Conservation (phyloP, 1,140 invertebrate genomes). For the Bombus vancouverensis region DNA sequence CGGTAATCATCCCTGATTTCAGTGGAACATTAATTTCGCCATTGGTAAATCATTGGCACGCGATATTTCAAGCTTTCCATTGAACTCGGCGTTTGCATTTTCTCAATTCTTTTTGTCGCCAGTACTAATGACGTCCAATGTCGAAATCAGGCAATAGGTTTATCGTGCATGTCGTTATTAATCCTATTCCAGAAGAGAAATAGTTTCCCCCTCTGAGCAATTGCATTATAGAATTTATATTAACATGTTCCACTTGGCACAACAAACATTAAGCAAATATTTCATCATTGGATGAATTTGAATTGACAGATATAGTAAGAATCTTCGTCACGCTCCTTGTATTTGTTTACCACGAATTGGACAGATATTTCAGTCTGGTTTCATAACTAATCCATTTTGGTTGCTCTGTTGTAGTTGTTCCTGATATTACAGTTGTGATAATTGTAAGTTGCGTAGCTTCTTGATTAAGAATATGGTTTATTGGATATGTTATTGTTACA, state of each 20-base stretch:
- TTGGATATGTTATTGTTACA: neutral
- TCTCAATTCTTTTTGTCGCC: slow-evolving; percentile 15
- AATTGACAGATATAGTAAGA: neutral
- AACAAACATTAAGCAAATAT: neutral
- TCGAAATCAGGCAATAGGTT: slow-evolving; percentile 12
- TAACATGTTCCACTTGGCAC: neutral
- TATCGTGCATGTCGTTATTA: neutral
- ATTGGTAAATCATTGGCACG: slow-evolving; percentile 26
- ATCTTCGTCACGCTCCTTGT: neutral
- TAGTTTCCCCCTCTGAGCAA: neutral
- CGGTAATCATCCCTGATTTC: slow-evolving; percentile 12
- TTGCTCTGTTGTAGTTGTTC: neutral
- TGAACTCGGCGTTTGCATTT: neutral
- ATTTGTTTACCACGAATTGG: neutral
- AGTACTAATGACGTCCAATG: slow-evolving; percentile 11
- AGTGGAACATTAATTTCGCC: slow-evolving; percentile 19
- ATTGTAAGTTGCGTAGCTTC: neutral
- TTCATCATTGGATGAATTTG: neutral
- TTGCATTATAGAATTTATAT: neutral
- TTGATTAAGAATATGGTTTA: neutral
- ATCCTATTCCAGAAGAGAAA: neutral
- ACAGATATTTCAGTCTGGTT: neutral
- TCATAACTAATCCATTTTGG: neutral
- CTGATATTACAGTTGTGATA: neutral
- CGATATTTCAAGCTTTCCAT: slow-evolving; percentile 23